A percentile compares a stretch with the other conserved stretches of the same genome.
phyloP scores from a whole-genome alignment of 2,888 invertebrate species.

The Ferdinandea cuprea region DNA sequence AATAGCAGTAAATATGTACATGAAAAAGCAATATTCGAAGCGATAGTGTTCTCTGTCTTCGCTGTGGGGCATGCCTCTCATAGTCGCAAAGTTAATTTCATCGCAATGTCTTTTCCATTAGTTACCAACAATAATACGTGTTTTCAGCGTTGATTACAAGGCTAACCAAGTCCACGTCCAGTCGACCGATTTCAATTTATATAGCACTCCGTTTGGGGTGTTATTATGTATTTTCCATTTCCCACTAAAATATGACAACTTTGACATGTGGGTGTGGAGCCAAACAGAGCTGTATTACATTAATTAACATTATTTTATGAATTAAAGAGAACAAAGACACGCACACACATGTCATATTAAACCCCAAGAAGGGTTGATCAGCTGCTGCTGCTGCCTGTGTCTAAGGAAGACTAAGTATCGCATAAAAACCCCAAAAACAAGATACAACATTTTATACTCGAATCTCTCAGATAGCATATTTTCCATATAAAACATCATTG shows the following conservation, averaged over 20 bases:
- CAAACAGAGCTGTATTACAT: constrained; percentile 41
- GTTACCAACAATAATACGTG: neutral
- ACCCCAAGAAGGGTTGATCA: constrained; percentile 61
- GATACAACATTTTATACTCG: constrained; percentile 58
- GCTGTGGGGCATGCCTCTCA: neutral
- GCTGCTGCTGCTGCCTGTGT: constrained; percentile 22
- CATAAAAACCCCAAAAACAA: constrained; percentile 41
- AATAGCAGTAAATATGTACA: no score
- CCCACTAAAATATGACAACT: constrained; percentile 13
- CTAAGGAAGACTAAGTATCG: constrained; percentile 44
- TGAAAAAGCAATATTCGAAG: no score
- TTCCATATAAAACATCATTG: constrained; percentile 11
- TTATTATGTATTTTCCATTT: constrained; percentile 12
- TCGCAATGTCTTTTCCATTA: neutral
- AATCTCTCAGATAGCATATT: constrained; percentile 42
- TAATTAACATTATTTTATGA: constrained; percentile 67
- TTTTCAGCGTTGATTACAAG: neutral
- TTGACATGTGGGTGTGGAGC: constrained; percentile 6
- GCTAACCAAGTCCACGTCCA: neutral
- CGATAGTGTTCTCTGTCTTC: no score
- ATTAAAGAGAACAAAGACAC: constrained; percentile 39
- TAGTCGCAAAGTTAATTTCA: neutral
- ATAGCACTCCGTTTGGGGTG: neutral
- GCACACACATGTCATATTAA: constrained; percentile 28
- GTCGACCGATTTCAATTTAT: constrained; percentile 1